phyloP scores from a whole-genome alignment of 1,140 invertebrate species.

The Limonius californicus region DNA sequence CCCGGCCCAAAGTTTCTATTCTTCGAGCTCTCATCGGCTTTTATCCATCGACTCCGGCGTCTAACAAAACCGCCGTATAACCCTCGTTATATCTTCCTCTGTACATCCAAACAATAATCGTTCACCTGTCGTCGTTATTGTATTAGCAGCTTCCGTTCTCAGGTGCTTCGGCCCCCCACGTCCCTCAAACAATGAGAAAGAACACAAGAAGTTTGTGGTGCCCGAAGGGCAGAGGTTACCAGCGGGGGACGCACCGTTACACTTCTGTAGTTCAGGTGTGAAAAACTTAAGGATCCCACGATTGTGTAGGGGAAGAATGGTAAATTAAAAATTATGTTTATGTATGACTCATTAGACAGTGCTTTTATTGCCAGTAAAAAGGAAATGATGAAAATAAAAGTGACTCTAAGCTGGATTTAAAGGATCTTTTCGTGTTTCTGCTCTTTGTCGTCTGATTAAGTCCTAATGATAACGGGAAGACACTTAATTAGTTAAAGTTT shows the following conservation, averaged over 20 bases:
- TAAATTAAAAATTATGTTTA: slow-evolving; percentile 10
- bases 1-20: no score
- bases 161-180: not conserved
- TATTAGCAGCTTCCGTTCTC: slow-evolving; percentile 14
- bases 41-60: no score
- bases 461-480: no score
- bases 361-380: slow-evolving; percentile 4
- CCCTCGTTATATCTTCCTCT: not conserved
- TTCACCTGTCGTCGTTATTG: slow-evolving; percentile 12
- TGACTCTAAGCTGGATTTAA: no score
- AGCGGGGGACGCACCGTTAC: slow-evolving; percentile 5
- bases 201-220: not conserved
- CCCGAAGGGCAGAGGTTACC: not conserved
- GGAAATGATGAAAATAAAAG: slow-evolving; percentile 8
- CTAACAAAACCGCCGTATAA: no score
- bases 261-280: slow-evolving; percentile 13
- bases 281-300: slow-evolving; percentile 10
- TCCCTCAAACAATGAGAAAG: slow-evolving; percentile 1
- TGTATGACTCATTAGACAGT: slow-evolving; percentile 8
- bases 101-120: slow-evolving; percentile 4
- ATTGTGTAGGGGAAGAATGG: slow-evolving; percentile 4
- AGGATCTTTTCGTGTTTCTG: no score
- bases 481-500: not conserved
- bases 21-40: no score
- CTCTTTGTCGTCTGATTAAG: no score